Percentiles rank a stretch among this genome's conserved stretches.
Evolutionary conservation across 2,797 vertebrate genomes (phyloP).

Genomic region (Anguilla anguilla): DNA sequence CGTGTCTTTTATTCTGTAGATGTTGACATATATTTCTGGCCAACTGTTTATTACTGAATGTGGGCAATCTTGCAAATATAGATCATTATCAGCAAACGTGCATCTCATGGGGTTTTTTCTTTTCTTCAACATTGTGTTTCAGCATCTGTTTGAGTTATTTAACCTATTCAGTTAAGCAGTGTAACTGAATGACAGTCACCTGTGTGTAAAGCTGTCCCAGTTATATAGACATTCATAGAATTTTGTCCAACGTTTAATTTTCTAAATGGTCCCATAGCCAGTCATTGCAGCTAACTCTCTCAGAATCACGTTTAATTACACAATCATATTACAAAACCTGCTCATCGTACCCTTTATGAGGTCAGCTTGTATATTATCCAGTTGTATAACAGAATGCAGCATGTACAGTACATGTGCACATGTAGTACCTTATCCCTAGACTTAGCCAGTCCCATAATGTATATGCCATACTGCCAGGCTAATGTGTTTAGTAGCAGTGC

Average conservation of each 20-base stretch:
- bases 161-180: neutral
- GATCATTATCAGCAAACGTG: conserved; percentile 41
- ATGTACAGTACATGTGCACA: too few species aligned
- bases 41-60: conserved; percentile 53
- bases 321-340: neutral
- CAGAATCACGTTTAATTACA: neutral
- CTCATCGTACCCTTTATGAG: neutral
- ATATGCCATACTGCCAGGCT: too few species aligned
- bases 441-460: too few species aligned
- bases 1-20: conserved; percentile 53
- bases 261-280: neutral
- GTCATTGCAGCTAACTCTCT: neutral
- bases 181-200: neutral
- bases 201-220: neutral
- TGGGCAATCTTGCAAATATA: conserved; percentile 62
- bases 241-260: neutral
- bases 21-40: conserved; percentile 54
- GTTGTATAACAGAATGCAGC: neutral
- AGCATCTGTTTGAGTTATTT: neutral
- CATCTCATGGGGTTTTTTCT: conserved; percentile 29
- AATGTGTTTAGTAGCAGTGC: neutral
- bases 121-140: neutral
- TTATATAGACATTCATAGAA: neutral
- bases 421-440: too few species aligned
- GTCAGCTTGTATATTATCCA: neutral